Conservation (phyloP, 2,113 vertebrate species). For the Nesoenas mayeri region DNA sequence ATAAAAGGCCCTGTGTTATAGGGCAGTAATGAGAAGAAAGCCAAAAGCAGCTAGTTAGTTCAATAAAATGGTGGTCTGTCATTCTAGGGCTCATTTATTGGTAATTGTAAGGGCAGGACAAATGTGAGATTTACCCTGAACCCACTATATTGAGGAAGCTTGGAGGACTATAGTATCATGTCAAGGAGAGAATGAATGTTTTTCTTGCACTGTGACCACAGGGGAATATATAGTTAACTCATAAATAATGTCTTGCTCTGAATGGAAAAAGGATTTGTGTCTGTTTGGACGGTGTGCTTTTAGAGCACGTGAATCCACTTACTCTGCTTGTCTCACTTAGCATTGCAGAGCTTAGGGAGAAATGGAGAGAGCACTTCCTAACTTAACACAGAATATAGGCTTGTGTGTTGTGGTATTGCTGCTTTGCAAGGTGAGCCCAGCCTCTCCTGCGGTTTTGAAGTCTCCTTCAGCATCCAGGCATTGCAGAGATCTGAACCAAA, state of each 20-base stretch:
- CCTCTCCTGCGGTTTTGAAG: not conserved
- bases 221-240: not conserved
- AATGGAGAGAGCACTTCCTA: not conserved
- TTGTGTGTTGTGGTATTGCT: not conserved
- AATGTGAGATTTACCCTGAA: not conserved
- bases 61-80: conserved; percentile 45
- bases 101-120: not conserved
- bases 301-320: not conserved
- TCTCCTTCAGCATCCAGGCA: not conserved
- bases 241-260: conserved; percentile 6
- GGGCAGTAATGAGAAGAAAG: conserved; percentile 21
- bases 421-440: not conserved
- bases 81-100: conserved; percentile 4
- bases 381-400: not conserved
- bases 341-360: not conserved
- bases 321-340: not conserved
- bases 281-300: not conserved
- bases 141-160: not conserved
- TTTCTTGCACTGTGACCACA: not conserved
- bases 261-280: not conserved
- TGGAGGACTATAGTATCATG: not conserved
- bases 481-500: not conserved
- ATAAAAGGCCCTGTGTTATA: conserved; percentile 53
- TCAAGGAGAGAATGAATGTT: not conserved
- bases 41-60: conserved; percentile 32